Conservation (phyloP, 2,888 invertebrate species). For the Chromoteleia sp. region DNA sequence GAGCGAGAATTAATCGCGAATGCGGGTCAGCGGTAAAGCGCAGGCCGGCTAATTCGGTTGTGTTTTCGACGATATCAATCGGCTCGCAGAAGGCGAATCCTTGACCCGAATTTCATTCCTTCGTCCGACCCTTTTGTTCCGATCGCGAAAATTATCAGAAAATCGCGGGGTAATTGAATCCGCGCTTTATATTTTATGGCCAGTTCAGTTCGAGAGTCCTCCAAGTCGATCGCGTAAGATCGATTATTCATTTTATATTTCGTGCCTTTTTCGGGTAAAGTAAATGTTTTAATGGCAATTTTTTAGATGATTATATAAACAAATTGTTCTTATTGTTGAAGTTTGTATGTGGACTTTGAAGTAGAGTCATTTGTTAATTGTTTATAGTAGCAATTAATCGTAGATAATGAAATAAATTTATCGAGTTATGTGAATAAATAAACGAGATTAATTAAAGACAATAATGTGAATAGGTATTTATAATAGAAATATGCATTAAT, state of each 20-base stretch:
- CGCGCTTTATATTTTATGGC: conserved; percentile 44
- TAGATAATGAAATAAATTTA: too few species aligned
- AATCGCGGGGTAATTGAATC: conserved; percentile 58
- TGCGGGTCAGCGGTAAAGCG: conserved; percentile 51
- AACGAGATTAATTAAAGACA: too few species aligned
- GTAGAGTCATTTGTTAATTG: too few species aligned
- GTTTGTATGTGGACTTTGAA: too few species aligned
- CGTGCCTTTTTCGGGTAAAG: neutral
- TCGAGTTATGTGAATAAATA: too few species aligned
- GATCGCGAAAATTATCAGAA: conserved; percentile 62
- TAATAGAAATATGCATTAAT: too few species aligned
- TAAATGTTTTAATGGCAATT: neutral
- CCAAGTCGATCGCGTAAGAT: conserved; percentile 22
- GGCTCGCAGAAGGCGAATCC: conserved; percentile 43
- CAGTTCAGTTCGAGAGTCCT: conserved; percentile 30
- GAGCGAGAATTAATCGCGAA: conserved; percentile 36
- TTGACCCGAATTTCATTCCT: conserved; percentile 61
- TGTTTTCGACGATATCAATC: conserved; percentile 61
- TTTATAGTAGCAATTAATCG: too few species aligned
- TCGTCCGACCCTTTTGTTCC: conserved; percentile 59
- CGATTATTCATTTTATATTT: conserved; percentile 28
- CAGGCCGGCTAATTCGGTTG: conserved; percentile 45
- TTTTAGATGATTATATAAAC: too few species aligned
- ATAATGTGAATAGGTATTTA: too few species aligned
- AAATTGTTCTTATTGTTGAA: too few species aligned